Percentiles rank a stretch among this genome's conserved stretches.
Conservation (phyloP, 2,113 vertebrate species). For the Onychorhynchus coronatus region DNA sequence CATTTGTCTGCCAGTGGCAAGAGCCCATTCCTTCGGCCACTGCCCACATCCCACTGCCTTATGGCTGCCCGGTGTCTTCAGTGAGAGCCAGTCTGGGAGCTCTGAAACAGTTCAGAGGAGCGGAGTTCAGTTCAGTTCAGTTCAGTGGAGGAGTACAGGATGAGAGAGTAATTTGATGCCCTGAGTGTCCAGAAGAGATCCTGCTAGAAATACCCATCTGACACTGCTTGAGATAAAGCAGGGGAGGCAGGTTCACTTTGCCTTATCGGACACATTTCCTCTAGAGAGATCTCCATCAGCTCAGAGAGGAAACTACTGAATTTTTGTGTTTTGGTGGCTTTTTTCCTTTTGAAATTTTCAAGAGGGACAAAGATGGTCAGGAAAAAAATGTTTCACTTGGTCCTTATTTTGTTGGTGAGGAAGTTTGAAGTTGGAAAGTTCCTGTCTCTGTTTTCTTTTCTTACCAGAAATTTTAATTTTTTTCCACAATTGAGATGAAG, state of each 20-base stretch:
- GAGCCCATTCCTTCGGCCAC: not conserved
- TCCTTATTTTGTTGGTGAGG: not conserved
- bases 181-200: slow-evolving; percentile 27
- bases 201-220: slow-evolving; percentile 52
- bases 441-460: not conserved
- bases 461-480: not conserved
- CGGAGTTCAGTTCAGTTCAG: not conserved
- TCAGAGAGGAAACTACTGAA: not conserved
- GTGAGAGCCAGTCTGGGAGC: rapidly evolving
- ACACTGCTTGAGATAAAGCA: slow-evolving; percentile 60
- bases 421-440: not conserved
- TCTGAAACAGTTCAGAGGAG: not conserved
- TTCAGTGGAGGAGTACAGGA: not conserved
- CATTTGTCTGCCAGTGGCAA: rapidly evolving
- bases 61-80: rapidly evolving
- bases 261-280: slow-evolving; percentile 53
- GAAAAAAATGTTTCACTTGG: not conserved
- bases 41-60: rapidly evolving
- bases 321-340: slow-evolving; percentile 12
- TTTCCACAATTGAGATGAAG: not conserved
- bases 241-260: slow-evolving; percentile 22
- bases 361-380: not conserved
- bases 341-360: not conserved
- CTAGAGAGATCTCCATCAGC: slow-evolving; percentile 58
- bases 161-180: slow-evolving; percentile 39